Evolutionary conservation across 1,140 invertebrate species (phyloP), one percentile per base, ranked within the genome.

Genomic region (Nephotettix cincticeps): DNA sequence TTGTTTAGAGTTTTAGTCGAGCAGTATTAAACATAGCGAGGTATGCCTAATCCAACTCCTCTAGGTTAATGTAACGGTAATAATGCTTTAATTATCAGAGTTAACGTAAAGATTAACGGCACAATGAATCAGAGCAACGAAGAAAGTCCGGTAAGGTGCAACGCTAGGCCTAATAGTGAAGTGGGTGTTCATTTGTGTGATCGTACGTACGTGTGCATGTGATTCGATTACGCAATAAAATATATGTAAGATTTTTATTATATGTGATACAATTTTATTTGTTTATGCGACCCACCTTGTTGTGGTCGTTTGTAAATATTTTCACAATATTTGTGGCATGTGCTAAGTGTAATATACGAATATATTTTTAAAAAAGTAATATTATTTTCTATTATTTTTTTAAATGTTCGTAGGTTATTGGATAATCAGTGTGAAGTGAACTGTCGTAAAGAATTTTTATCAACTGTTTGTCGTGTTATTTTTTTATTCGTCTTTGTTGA

Each of bases 311-410:
- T 67, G 64, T 67, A 67, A 67, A 67, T 67, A 67, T 25, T 67
- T 43, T 67, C 64, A 67, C 64, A 43, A 43, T 67, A 67, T 67
- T 67, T 61, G 56, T 61, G 56, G 56, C 25, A 61, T 61, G 56
- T 61, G 56, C 56, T 61, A 61, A 27, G 56, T 61, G 56, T 61
- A 61, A 61, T 27, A 61, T 61, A 61, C 27, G 23, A 28, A 61
- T 61, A 61, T 61, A 61, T 61, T 61, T 61, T 61, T 61, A 6
- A 29, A 61, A 61, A 51, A 21, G 21, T 61, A 61, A 61, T 29
- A 61, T 61, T 61, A 23, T 61, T 61, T 61, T 61, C 4, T 61
- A 61, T 61, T 61, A 61, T 27, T 61, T 61, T 61, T 61, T 27
- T 21, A 61, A 61, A 29, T 29, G 23, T 27, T 11, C 11, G 56